Evolutionary conservation across 2,113 vertebrate genomes (phyloP).

Genomic region (Gnathonemus echidnorhynchus): DNA sequence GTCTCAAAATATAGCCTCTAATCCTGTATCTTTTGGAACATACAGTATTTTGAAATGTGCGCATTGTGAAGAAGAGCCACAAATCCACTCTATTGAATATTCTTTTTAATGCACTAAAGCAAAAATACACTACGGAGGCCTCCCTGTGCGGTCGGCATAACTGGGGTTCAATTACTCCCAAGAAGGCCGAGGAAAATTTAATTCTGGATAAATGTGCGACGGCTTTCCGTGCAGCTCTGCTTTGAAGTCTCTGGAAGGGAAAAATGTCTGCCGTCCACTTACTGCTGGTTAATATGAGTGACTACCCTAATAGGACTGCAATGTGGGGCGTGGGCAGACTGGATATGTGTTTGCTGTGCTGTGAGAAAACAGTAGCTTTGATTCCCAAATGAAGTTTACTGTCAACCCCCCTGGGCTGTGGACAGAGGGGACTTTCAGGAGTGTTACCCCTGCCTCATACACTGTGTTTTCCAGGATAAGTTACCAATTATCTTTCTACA

Average conservation of each 20-base stretch:
- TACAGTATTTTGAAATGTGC: neutral
- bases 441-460: neutral
- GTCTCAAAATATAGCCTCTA: neutral
- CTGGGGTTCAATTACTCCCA: slow-evolving; percentile 52
- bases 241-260: slow-evolving; percentile 43
- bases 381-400: slow-evolving; percentile 4
- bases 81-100: neutral
- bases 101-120: slow-evolving; percentile 11
- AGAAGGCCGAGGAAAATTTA: slow-evolving; percentile 55
- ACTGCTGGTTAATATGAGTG: slow-evolving; percentile 63
- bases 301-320: slow-evolving; percentile 56
- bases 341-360: slow-evolving; percentile 47
- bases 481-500: neutral
- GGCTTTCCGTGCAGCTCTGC: slow-evolving; percentile 37
- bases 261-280: slow-evolving; percentile 55
- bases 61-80: neutral
- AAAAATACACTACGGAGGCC: neutral
- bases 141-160: slow-evolving; percentile 37
- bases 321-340: slow-evolving; percentile 39
- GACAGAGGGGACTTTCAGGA: neutral
- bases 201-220: slow-evolving; percentile 62
- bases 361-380: slow-evolving; percentile 25
- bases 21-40: neutral
- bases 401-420: slow-evolving; percentile 2
- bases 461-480: neutral